These are phyloP conservation scores for Merops nubicus DNA, from an alignment of 2,113 vertebrate genomes.

Conservation along the genomic window DNA sequence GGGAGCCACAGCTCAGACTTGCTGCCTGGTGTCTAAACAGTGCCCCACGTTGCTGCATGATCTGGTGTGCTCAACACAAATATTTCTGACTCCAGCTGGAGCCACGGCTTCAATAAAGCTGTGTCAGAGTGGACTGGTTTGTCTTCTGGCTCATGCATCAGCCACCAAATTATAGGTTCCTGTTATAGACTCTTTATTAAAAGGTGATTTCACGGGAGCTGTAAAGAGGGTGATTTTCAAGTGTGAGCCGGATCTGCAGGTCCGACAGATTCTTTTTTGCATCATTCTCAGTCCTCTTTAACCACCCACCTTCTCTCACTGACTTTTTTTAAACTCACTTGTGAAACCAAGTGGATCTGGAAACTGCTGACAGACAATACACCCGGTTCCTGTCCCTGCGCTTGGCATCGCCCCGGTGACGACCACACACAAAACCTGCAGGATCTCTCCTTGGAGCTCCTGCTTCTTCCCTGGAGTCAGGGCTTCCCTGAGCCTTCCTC, in stretches of 20 bases:
- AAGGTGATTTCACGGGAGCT: not conserved
- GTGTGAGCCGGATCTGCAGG: conserved; percentile 22
- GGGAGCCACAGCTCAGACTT: fast-evolving
- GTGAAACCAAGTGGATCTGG: not conserved
- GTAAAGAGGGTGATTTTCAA: not conserved
- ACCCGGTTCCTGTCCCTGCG: not conserved
- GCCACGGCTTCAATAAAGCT: not conserved
- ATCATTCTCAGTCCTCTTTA: not conserved
- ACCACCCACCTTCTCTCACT: not conserved
- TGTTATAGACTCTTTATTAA: not conserved
- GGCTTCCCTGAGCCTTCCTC: not conserved
- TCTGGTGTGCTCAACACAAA: not conserved
- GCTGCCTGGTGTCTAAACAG: not conserved
- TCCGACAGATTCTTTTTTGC: not conserved
- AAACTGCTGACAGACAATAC: not conserved
- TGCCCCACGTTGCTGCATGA: fast-evolving
- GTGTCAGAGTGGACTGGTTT: not conserved
- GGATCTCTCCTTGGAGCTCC: not conserved
- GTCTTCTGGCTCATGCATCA: not conserved
- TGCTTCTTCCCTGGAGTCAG: fast-evolving
- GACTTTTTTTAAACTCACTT: not conserved
- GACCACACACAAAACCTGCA: fast-evolving
- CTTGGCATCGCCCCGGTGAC: not conserved
- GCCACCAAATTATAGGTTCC: not conserved
- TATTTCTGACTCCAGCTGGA: not conserved